These are phyloP conservation scores for Plagodis pulveraria DNA, from an alignment of 2,888 invertebrate species.

Conservation along the genomic window DNA sequence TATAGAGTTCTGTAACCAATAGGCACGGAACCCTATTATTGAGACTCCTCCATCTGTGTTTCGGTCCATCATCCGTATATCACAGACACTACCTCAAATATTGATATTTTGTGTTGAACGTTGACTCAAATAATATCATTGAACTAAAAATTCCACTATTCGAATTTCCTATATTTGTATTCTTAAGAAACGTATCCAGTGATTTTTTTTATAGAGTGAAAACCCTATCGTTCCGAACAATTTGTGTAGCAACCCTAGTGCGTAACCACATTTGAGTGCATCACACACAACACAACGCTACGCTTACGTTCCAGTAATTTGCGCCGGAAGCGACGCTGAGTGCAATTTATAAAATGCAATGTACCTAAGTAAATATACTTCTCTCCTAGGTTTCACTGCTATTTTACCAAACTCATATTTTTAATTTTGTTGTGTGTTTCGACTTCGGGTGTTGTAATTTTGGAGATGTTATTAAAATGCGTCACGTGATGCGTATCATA, in stretches of 20 bases:
- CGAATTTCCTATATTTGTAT: too few species aligned
- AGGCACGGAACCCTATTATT: too few species aligned
- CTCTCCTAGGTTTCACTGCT: conserved; percentile 2
- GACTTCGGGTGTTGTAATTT: not conserved
- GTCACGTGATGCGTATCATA: not conserved
- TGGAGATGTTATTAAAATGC: not conserved
- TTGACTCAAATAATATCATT: too few species aligned
- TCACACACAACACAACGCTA: conserved; percentile 26
- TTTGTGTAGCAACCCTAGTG: conserved; percentile 5
- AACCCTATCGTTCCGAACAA: not conserved
- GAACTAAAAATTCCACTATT: too few species aligned
- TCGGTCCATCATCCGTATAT: too few species aligned
- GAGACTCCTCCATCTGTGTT: too few species aligned
- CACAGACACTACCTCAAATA: too few species aligned
- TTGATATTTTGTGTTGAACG: too few species aligned
- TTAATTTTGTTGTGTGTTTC: not conserved
- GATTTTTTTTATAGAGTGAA: too few species aligned
- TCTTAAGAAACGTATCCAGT: too few species aligned
- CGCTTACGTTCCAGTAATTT: conserved; percentile 33
- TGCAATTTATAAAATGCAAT: conserved; percentile 24
- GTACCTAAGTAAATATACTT: too few species aligned
- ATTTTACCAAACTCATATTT: not conserved
- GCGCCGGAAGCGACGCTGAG: conserved; percentile 24
- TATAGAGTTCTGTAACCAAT: too few species aligned
- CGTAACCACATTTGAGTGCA: conserved; percentile 17